phyloP scores from a whole-genome alignment of 1,140 invertebrate genomes.

The Drosophila guanche region DNA sequence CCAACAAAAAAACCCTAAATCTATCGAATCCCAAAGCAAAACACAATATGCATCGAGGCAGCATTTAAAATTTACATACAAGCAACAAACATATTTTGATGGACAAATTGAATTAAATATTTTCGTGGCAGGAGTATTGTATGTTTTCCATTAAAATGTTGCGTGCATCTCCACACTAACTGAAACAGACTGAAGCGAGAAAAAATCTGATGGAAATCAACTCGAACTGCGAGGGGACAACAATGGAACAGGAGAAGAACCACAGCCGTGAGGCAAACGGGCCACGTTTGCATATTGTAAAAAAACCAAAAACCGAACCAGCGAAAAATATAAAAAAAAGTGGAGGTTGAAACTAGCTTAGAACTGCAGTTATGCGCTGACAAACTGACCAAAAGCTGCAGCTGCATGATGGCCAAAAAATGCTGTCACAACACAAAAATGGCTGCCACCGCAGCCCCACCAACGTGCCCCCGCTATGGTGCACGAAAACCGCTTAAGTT shows the following conservation, averaged over 20 bases:
- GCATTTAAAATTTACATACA: slow-evolving; percentile 2
- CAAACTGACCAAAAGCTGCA: slow-evolving; percentile 69
- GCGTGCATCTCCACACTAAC: slow-evolving; percentile 19
- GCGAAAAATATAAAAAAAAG: slow-evolving; percentile 5
- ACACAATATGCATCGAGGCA: too few relatives aligned
- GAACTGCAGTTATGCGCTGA: slow-evolving; percentile 76
- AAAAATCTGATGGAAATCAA: slow-evolving; percentile 45
- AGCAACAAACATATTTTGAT: slow-evolving; percentile 28
- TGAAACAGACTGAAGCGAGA: slow-evolving; percentile 18
- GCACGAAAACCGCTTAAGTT: slow-evolving; percentile 76
- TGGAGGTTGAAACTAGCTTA: slow-evolving; percentile 63
- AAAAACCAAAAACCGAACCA: slow-evolving; percentile 14
- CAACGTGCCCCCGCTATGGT: neutral
- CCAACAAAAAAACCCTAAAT: slow-evolving; percentile 1
- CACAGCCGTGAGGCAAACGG: slow-evolving; percentile 7
- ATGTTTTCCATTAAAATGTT: slow-evolving; percentile 77
- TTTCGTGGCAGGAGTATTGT: slow-evolving; percentile 43
- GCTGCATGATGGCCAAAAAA: slow-evolving; percentile 62
- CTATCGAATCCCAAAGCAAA: neutral
- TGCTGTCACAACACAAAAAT: slow-evolving; percentile 77
- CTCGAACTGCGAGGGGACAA: slow-evolving; percentile 32
- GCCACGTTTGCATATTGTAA: slow-evolving; percentile 69
- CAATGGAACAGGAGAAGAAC: slow-evolving; percentile 2
- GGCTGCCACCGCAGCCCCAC: slow-evolving; percentile 10
- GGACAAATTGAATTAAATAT: slow-evolving; percentile 71